Conservation (phyloP, 2,888 invertebrate genomes). For the Allygus modestus region DNA sequence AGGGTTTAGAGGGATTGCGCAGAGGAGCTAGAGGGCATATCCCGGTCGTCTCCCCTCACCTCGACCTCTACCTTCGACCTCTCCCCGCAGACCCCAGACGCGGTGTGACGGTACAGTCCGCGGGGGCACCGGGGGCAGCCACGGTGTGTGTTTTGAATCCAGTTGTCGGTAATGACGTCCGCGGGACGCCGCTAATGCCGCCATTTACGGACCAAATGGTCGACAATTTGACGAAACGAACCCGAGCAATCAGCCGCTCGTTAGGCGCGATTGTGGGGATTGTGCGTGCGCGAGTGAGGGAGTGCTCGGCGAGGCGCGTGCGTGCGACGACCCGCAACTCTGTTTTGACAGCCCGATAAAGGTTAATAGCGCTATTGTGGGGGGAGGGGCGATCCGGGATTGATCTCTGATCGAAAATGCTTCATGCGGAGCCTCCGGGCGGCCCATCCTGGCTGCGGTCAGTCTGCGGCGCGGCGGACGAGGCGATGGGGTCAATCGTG, state of each 20-base stretch:
- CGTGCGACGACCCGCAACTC: slow-evolving; percentile 41
- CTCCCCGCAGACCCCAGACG: not conserved
- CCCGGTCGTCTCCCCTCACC: not conserved
- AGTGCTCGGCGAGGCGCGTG: no score
- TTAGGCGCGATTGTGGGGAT: slow-evolving; percentile 13
- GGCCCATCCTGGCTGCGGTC: not conserved
- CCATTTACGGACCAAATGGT: slow-evolving; percentile 55
- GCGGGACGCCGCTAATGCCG: slow-evolving; percentile 48
- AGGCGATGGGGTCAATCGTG: not conserved
- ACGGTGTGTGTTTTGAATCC: slow-evolving; percentile 38
- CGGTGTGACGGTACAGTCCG: not conserved
- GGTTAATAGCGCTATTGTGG: slow-evolving; percentile 49
- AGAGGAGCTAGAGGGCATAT: no score
- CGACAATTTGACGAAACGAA: slow-evolving; percentile 58
- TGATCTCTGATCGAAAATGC: slow-evolving; percentile 14
- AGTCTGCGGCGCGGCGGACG: not conserved
- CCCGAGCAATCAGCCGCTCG: slow-evolving; percentile 56
- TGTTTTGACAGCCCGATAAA: slow-evolving; percentile 51
- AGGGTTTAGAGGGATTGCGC: no score
- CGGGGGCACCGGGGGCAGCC: not conserved
- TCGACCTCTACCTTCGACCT: not conserved
- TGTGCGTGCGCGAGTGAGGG: not conserved
- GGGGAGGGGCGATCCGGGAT: slow-evolving; percentile 38
- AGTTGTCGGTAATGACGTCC: slow-evolving; percentile 34
- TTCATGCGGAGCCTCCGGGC: not conserved